Base-by-base conservation (phyloP, 2,113 vertebrate genomes). In the Dipodomys merriami region DNA sequence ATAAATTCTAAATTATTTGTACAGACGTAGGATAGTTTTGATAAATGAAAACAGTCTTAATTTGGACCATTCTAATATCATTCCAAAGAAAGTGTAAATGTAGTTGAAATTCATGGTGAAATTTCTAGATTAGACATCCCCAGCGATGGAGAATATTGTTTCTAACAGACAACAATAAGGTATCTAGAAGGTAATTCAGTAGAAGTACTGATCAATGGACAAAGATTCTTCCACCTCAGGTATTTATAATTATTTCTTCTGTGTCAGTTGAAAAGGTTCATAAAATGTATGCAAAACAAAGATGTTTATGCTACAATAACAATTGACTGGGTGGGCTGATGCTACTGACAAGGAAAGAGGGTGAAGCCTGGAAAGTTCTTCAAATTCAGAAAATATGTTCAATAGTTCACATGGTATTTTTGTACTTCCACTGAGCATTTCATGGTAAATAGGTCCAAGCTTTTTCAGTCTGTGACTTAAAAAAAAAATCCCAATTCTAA, bases 341-440 rank as follows among this genome's bases (percentile, higher is more conserved):
- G 9, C 49, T 94, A 69, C n/a, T 30, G 44, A 73, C 44, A 88
- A 74, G 68, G 30, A 88, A 87, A 92, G 0, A 10, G 57, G 33
- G 81, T 86, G 82, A 94, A 88, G 69, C 46, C 20, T 91, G 86
- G 76, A 74, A 90, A 46, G 23, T 62, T 74, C 60, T 53, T 92
- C 57, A 19, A 90, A 79, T 84, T 94, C 83, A 67, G 64, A 72
- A 92, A 86, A 72, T 44, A 53, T 67, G 57, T 76, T 77, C 83
- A 69, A 77, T 73, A 95, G 90, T 91, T 90, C 49, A 64, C 19
- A 74, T 57, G 35, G 68, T 94, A 53, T 81, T 92, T 83, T 80
- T 91, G 33, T 29, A 81, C 84, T 97, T 95, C n/a, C 64, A 82
- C 73, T 93, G 71, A 96, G 80, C 23, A 88, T 91, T 78, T 85